Base-by-base conservation (phyloP, 2,888 invertebrate species). In the Aphrophora alni region DNA sequence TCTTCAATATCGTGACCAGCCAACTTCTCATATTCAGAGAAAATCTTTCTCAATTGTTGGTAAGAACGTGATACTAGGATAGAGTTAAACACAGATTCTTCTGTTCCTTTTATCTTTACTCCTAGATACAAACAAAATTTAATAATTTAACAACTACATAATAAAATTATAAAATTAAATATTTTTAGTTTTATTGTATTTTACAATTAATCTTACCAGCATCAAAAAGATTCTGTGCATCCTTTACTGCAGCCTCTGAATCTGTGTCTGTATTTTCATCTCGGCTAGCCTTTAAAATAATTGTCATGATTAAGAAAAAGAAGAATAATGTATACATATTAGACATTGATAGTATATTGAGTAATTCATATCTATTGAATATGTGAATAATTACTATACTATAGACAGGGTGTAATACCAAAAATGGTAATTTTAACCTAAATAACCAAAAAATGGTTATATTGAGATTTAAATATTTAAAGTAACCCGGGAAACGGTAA, bases 21-120 rank as follows among this genome's bases (percentile, higher is more conserved):
- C 83, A 94, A 86, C 85, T 93, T 93, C 88, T 95, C 94, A 88
- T 95, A 98, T 87, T 97, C 97, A 81, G 94, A 91, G 88, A 97
- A 95, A 84, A 95, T 94, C 89, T 93, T 92, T 87, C 96, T 92
- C 85, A 98, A 89, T 88, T 98, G 97, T 87, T 95, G 95, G 88
- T 95, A 97, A 84, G 96, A 97, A 87, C 97, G 94, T 77, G 95
- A 93, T 85, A 96, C 93, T 85, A 97, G 91, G 87, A 97, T 94
- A 80, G 93, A 91, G 89, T 97, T 95, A 90, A 98, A 97, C 81
- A 93, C 91, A 0, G 95, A 95, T 89, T 97, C 97, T 86, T 97
- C 96, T 0, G 97, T 97, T 77, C 97, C 96, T 95, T 95, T 95
- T 88, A 95, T 93, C 24, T 93, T 93, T 87, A 95, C 95, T 76